phyloP scores from a whole-genome alignment of 2,888 invertebrate genomes.

The Maniola hyperantus region DNA sequence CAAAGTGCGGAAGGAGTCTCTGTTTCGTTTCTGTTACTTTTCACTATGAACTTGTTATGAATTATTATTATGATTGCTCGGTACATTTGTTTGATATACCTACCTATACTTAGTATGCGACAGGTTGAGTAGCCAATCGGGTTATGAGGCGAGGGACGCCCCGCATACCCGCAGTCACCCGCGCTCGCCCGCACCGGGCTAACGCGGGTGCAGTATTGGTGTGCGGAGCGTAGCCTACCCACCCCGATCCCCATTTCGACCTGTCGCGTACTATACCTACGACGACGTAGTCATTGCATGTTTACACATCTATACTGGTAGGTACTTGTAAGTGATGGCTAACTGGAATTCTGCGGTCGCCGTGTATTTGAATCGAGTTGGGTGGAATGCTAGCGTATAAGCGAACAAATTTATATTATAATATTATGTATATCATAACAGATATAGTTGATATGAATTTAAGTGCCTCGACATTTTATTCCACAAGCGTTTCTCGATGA shows the following conservation, averaged over 20 bases:
- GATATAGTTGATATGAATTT: background rate
- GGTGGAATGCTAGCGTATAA: slow-evolving; percentile 32
- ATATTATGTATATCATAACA: background rate
- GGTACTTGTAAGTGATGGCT: background rate
- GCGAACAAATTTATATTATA: slow-evolving; percentile 1
- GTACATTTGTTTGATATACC: background rate
- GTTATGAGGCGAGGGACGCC: too few relatives aligned
- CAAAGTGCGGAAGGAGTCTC: slow-evolving; percentile 17
- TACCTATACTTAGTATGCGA: too few relatives aligned
- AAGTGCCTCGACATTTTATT: background rate
- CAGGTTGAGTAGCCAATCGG: too few relatives aligned
- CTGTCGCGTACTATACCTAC: too few relatives aligned
- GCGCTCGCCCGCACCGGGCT: too few relatives aligned
- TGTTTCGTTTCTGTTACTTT: slow-evolving; percentile 14
- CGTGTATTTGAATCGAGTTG: slow-evolving; percentile 32
- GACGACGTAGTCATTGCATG: background rate
- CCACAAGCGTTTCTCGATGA: background rate
- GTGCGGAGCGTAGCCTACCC: too few relatives aligned
- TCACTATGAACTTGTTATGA: slow-evolving; percentile 12
- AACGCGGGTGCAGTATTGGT: too few relatives aligned
- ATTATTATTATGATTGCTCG: background rate
- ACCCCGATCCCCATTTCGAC: too few relatives aligned
- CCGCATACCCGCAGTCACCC: too few relatives aligned
- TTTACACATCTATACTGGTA: background rate
- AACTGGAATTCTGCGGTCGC: slow-evolving; percentile 36